phyloP scores from a whole-genome alignment of 2,888 invertebrate species.

The Isotomurus palustris region DNA sequence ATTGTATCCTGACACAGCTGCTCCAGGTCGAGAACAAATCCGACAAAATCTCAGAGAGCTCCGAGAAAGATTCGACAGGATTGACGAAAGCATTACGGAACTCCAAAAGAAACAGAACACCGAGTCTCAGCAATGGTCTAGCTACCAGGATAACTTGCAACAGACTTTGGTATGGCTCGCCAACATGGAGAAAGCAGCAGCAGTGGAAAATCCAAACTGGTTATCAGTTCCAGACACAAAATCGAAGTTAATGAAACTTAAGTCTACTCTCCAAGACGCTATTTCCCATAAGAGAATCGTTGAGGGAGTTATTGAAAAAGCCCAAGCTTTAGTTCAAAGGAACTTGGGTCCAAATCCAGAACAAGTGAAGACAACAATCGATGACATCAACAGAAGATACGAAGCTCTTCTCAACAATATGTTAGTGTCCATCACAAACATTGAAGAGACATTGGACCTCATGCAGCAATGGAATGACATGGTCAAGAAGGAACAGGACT shows the following conservation, averaged over 20 bases:
- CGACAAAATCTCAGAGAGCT: slow-evolving; percentile 76
- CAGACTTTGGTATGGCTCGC: slow-evolving; percentile 82
- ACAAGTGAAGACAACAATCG: slow-evolving; percentile 65
- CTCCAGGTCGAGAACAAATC: slow-evolving; percentile 81
- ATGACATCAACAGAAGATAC: slow-evolving; percentile 71
- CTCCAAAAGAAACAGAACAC: slow-evolving; percentile 69
- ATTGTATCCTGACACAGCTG: slow-evolving; percentile 86
- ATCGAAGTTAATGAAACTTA: slow-evolving; percentile 76
- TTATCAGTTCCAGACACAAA: slow-evolving; percentile 78
- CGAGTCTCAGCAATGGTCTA: slow-evolving; percentile 74
- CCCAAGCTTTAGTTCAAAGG: slow-evolving; percentile 63
- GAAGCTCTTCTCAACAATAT: slow-evolving; percentile 65
- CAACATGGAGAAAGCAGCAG: slow-evolving; percentile 71
- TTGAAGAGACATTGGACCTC: slow-evolving; percentile 71
- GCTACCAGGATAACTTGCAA: slow-evolving; percentile 77
- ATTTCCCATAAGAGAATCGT: slow-evolving; percentile 82
- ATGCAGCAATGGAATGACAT: slow-evolving; percentile 82
- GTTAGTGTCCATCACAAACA: slow-evolving; percentile 63
- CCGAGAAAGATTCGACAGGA: slow-evolving; percentile 57
- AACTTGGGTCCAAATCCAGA: slow-evolving; percentile 55
- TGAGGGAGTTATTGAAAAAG: slow-evolving; percentile 85
- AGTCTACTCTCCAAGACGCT: slow-evolving; percentile 80
- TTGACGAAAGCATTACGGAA: slow-evolving; percentile 64
- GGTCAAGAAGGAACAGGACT: slow-evolving; percentile 80
- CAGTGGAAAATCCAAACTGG: slow-evolving; percentile 66